phyloP scores from a whole-genome alignment of 2,113 vertebrate species.

The Pontoporia blainvillei region DNA sequence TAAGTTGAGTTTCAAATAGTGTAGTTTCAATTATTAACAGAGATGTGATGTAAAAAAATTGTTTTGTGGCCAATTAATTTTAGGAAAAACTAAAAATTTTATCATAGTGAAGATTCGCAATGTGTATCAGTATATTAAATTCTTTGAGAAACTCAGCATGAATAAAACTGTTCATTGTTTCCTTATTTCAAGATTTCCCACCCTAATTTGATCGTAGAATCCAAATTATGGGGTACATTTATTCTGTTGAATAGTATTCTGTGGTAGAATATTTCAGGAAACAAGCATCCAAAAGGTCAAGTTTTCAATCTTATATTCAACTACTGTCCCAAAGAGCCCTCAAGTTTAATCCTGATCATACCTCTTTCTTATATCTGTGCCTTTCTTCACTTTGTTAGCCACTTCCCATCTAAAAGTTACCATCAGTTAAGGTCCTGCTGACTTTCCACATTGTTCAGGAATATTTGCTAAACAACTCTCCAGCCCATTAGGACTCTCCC shows the following conservation, averaged over 20 bases:
- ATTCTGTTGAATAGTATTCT: not conserved
- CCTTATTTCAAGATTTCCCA: not conserved
- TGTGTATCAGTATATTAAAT: not conserved
- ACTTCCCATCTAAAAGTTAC: not conserved
- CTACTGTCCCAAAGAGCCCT: too few species aligned
- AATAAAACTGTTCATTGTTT: not conserved
- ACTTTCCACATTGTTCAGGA: not conserved
- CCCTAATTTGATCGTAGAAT: not conserved
- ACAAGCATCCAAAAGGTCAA: not conserved
- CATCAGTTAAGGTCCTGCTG: not conserved
- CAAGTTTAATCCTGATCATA: not conserved
- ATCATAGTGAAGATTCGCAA: not conserved
- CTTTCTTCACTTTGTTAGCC: not conserved
- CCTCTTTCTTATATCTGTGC: not conserved
- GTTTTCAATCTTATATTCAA: not conserved
- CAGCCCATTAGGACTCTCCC: accelerated
- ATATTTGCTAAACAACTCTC: not conserved
- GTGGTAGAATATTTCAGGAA: not conserved
- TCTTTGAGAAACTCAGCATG: not conserved
- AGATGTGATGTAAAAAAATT: not conserved
- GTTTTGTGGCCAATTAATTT: not conserved
- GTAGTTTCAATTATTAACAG: not conserved
- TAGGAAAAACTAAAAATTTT: not conserved
- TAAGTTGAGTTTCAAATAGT: not conserved
- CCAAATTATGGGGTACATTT: not conserved